A percentile compares a stretch with the other conserved stretches of the same genome.
Conservation (phyloP, 2,888 invertebrate species). For the Cepaea hortensis region DNA sequence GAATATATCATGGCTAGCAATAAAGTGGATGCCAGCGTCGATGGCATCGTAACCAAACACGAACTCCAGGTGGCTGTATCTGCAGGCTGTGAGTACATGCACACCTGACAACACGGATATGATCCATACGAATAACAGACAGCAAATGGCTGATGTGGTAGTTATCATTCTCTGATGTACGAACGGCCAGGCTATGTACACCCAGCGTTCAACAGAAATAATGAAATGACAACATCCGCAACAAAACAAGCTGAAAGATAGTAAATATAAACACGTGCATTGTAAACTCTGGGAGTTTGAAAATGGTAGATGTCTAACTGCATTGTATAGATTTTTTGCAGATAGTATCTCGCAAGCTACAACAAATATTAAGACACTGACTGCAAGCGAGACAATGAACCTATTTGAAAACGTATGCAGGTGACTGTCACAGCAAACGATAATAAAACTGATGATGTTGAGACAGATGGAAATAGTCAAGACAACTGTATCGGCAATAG, state of each 20-base stretch:
- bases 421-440: neutral
- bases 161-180: neutral
- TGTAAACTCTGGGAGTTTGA: too few relatives aligned
- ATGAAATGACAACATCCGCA: neutral
- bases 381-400: slow-evolving; percentile 9
- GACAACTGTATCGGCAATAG: neutral
- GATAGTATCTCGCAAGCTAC: neutral
- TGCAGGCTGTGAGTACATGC: neutral
- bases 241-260: neutral
- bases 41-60: neutral
- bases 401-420: neutral
- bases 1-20: neutral
- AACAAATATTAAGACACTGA: neutral
- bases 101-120: neutral
- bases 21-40: neutral
- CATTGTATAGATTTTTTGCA: neutral
- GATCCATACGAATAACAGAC: neutral
- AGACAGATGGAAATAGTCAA: neutral
- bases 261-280: neutral
- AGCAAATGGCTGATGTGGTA: neutral
- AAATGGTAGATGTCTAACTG: neutral
- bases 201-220: neutral
- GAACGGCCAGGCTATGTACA: slow-evolving; percentile 7
- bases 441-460: neutral
- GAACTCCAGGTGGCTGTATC: neutral